Evolutionary conservation across 1,140 invertebrate species (phyloP).

Genomic region (Euwallacea fornicatus): DNA sequence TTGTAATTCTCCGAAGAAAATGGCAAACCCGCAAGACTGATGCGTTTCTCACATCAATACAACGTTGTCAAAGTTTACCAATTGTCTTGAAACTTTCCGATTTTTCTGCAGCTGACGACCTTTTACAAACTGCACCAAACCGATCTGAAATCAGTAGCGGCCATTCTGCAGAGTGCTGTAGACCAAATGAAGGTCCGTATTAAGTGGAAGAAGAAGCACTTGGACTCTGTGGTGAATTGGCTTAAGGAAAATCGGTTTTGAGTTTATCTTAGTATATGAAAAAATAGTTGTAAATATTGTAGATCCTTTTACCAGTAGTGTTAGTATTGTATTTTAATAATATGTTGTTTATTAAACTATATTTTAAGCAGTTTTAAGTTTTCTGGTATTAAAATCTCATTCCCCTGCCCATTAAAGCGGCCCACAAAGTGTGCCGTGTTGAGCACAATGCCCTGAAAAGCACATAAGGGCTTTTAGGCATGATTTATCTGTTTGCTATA

Average conservation of each 20-base stretch:
- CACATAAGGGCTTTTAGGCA: conserved; percentile 25
- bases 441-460: conserved; percentile 19
- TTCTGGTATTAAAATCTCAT: conserved; percentile 21
- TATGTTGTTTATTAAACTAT: no score
- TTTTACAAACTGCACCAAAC: conserved; percentile 47
- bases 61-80: not conserved
- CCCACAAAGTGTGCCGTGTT: conserved; percentile 18
- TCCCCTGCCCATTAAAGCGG: not conserved
- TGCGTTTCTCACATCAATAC: no score
- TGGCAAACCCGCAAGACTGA: no score
- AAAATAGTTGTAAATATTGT: no score
- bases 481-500: conserved; percentile 28
- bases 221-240: conserved; percentile 45
- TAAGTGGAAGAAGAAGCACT: conserved; percentile 46
- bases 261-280: not conserved
- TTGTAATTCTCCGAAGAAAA: not conserved
- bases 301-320: no score
- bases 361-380: no score
- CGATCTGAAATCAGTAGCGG: conserved; percentile 43
- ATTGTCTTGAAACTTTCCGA: not conserved
- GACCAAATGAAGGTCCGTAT: conserved; percentile 47
- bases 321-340: no score
- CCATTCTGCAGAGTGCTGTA: conserved; percentile 45
- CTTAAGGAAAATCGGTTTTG: conserved; percentile 40
- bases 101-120: conserved; percentile 41